A percentile compares a stretch with the other conserved stretches of the same genome.
Evolutionary conservation across 2,797 vertebrate genomes (phyloP).

Genomic region (Syngnathus rostellatus): DNA sequence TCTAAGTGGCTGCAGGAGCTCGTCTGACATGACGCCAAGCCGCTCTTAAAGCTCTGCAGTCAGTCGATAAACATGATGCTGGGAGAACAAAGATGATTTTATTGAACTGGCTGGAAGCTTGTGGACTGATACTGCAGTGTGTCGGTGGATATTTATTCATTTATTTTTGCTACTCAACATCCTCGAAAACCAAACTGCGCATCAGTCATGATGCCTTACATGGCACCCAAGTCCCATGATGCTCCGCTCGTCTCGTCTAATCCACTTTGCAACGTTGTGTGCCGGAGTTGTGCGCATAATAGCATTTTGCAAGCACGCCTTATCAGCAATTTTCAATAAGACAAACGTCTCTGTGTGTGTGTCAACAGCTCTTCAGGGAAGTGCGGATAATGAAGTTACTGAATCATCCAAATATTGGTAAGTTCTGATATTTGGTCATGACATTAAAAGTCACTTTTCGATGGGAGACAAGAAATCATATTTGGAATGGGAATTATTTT

Average conservation of each 20-base stretch:
- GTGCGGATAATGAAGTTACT: constrained; percentile 95
- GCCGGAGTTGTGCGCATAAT: constrained; percentile 4
- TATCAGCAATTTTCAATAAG: constrained; percentile 12
- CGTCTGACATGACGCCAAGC: constrained; percentile 20
- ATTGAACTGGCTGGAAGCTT: constrained; percentile 1
- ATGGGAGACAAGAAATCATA: no score
- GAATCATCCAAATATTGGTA: constrained; percentile 95
- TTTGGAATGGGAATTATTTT: no score
- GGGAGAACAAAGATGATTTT: constrained; percentile 6
- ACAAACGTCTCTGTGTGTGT: constrained; percentile 48
- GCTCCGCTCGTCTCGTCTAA: constrained; percentile 13
- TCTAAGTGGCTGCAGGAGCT: constrained; percentile 53
- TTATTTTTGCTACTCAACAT: constrained; percentile 16
- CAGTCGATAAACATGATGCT: constrained; percentile 14
- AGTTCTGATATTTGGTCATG: constrained; percentile 30
- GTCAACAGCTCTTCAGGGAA: constrained; percentile 88
- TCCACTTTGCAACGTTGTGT: constrained; percentile 14
- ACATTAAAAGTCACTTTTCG: background rate
- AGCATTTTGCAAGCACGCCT: constrained; percentile 6
- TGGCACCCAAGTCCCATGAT: constrained; percentile 26
- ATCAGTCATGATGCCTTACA: constrained; percentile 19
- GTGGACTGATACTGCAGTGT: background rate
- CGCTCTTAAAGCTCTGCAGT: constrained; percentile 13
- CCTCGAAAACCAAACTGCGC: constrained; percentile 24
- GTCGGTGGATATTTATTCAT: background rate